A percentile compares a stretch with the other conserved stretches of the same genome.
These are phyloP conservation scores for Osmerus eperlanus DNA, from an alignment of 2,113 vertebrate genomes.

Conservation along the genomic window DNA sequence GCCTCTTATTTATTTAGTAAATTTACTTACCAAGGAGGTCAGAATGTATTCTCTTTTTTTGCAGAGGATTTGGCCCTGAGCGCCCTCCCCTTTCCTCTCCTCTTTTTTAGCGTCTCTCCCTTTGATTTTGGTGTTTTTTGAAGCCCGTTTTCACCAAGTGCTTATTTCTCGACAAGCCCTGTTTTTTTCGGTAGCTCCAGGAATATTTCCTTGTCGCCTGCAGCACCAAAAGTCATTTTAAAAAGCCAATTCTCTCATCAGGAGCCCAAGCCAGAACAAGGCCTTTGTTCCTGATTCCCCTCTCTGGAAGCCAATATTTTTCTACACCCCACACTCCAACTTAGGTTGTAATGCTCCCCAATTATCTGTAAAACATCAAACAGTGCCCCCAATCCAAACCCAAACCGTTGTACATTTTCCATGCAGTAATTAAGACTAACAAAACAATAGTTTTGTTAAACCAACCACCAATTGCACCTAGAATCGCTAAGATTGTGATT, in stretches of 20 bases:
- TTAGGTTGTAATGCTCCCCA: neutral
- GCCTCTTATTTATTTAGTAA: conserved; percentile 79
- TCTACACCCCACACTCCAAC: conserved; percentile 7
- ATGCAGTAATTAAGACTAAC: neutral
- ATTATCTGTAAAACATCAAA: neutral
- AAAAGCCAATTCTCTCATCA: conserved; percentile 64
- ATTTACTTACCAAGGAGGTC: conserved; percentile 79
- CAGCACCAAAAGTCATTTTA: conserved; percentile 67
- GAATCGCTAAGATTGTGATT: conserved; percentile 12
- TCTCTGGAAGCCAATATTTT: conserved; percentile 47
- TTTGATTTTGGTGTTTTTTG: conserved; percentile 62
- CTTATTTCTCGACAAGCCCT: conserved; percentile 54
- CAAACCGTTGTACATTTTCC: neutral
- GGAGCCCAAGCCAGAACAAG: conserved; percentile 65
- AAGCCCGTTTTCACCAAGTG: conserved; percentile 60
- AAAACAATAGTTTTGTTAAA: neutral
- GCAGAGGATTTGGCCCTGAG: conserved; percentile 72
- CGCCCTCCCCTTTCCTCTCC: conserved; percentile 58
- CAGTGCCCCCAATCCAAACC: neutral
- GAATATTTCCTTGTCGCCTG: conserved; percentile 67
- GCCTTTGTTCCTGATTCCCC: conserved; percentile 66
- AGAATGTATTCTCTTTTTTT: conserved; percentile 64
- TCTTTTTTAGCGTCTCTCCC: conserved; percentile 61
- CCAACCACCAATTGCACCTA: conserved; percentile 27
- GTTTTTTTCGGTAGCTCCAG: conserved; percentile 60